Evolutionary conservation across 1,140 invertebrate species (phyloP), one percentile per base, ranked within the genome.

Genomic region (Achroia grisella): DNA sequence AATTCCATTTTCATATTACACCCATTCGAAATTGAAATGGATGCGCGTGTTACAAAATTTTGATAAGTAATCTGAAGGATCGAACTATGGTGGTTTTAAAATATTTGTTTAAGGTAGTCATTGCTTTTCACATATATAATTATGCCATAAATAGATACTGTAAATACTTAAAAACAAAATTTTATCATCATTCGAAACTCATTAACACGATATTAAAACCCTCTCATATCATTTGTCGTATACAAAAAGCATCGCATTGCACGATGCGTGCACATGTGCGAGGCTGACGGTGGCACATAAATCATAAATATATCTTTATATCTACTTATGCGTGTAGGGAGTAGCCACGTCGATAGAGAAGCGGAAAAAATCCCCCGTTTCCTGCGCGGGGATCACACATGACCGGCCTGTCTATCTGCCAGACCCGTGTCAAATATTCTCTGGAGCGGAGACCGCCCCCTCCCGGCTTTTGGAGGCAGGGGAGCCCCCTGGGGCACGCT

Each of bases 371-470:
- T 62, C 71, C 73, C 70, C 65, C 74, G 71, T 76, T 85, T 85
- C 77, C 81, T 81, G 76, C 58, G 67, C 56, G 70, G 71, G 70
- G 72, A 82, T 82, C 81, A 82, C 81, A 85, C 81, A 85, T 81
- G 81, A 82, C 78, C 77, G 77, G 78, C 59, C 75, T 82, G 81
- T 85, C 80, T 82, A 84, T 84, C 77, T 82, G 81, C 81, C 78
- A 85, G 78, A 85, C 81, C 81, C 81, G 71, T 85, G 81, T 85
- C 78, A 85, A 85, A 85, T 85, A 85, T 81, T 74, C 81, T 81
- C 73, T 83, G 75, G 71, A 85, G 81, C 81, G 78, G 70, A 80
- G 71, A 71, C 74, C 73, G 67, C 77, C 76, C 73, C 70, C 48
- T 41, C 62, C 66, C 67, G 52, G 62, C 56, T 62, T 51, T 44